A percentile compares a stretch with the other conserved stretches of the same genome.
These are phyloP conservation scores for Nerophis ophidion DNA, from an alignment of 2,113 vertebrate species.

Conservation along the genomic window DNA sequence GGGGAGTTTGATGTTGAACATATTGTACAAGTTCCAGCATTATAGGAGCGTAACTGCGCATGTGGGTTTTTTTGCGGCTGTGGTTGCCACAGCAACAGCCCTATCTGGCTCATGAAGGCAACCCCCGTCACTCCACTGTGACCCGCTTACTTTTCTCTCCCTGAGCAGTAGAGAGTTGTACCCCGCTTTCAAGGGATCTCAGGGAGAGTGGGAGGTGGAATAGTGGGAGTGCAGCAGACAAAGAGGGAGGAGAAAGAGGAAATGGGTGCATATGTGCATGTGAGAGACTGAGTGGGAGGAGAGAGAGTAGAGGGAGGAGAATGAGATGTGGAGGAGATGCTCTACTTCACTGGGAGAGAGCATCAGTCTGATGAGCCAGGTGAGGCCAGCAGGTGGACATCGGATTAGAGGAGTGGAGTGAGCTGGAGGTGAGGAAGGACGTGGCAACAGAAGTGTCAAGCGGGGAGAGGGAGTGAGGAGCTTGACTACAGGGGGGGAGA, in stretches of 20 bases:
- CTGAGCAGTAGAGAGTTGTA: conserved; percentile 18
- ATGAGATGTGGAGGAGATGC: conserved; percentile 37
- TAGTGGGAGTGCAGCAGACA: conserved; percentile 11
- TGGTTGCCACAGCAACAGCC: conserved; percentile 60
- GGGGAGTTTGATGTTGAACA: conserved; percentile 15
- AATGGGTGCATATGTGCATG: conserved; percentile 32
- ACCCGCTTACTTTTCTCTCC: conserved; percentile 13
- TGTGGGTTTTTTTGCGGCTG: conserved; percentile 25
- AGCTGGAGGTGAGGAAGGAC: conserved; percentile 15
- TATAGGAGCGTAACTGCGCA: conserved; percentile 19
- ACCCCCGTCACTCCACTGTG: conserved; percentile 27
- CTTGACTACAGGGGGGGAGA: background rate
- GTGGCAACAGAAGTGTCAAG: background rate
- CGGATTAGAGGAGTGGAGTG: conserved; percentile 32
- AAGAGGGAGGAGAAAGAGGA: conserved; percentile 38
- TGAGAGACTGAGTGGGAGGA: conserved; percentile 37
- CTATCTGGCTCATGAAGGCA: conserved; percentile 19
- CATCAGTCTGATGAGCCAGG: conserved; percentile 27
- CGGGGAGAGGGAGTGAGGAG: background rate
- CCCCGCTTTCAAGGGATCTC: conserved; percentile 19
- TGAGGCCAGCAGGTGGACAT: conserved; percentile 47
- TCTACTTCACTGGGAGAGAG: conserved; percentile 23
- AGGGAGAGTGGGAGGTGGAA: background rate
- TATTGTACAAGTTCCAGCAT: conserved; percentile 17
- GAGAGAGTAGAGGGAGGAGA: conserved; percentile 13